phyloP scores from a whole-genome alignment of 2,113 vertebrate species.

The Chionis minor region DNA sequence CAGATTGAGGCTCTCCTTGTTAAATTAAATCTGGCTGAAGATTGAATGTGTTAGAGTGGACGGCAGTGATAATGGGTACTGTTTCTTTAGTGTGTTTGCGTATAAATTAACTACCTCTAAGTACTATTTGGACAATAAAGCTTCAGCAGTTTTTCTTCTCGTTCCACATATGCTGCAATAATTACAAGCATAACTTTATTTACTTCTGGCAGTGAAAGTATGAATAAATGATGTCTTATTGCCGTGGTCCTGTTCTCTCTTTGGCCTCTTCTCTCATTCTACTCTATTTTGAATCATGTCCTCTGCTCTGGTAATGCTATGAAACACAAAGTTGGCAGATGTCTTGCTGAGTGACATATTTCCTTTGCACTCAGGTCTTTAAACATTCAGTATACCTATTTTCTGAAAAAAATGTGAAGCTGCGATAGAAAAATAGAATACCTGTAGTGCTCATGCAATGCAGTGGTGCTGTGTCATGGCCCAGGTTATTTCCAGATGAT shows the following conservation, averaged over 20 bases:
- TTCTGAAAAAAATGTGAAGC: constrained; percentile 38
- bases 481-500: background rate
- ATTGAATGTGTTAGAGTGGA: constrained; percentile 45
- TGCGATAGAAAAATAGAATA: constrained; percentile 12
- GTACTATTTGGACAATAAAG: constrained; percentile 30
- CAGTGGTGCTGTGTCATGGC: background rate
- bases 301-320: background rate
- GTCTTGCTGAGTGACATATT: constrained; percentile 28
- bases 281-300: background rate
- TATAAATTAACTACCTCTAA: constrained; percentile 58
- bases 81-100: constrained; percentile 17
- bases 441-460: background rate
- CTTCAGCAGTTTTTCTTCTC: constrained; percentile 35
- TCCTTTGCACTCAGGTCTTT: constrained; percentile 9
- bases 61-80: constrained; percentile 46
- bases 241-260: background rate
- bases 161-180: constrained; percentile 22
- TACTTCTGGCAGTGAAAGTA: constrained; percentile 46
- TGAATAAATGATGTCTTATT: constrained; percentile 28
- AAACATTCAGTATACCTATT: constrained; percentile 9
- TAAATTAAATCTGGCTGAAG: constrained; percentile 67
- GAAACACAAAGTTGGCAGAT: constrained; percentile 23
- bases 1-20: constrained; percentile 50
- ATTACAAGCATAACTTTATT: constrained; percentile 42
- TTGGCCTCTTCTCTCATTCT: background rate